Evolutionary conservation across 30 jellyfish, hydroid and myxozoan genomes (phyloP).

Genomic region (Turritopsis rubra): DNA sequence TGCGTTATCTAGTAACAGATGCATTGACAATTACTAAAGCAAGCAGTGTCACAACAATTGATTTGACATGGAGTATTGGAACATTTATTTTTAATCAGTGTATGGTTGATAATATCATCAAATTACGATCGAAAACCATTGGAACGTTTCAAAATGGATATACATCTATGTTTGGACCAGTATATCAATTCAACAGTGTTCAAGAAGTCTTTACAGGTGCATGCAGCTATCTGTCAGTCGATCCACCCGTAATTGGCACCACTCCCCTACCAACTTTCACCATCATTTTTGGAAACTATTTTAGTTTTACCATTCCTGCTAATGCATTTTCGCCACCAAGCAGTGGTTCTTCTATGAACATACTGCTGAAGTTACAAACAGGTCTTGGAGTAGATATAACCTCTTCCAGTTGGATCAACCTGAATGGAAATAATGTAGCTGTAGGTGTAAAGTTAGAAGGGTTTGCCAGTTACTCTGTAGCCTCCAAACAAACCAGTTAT

Average conservation of each 20-base stretch:
- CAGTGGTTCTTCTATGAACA: slow-evolving; percentile 49
- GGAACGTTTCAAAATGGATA: slow-evolving; percentile 31
- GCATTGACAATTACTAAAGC: slow-evolving; percentile 23
- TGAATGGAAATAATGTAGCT: slow-evolving; percentile 20
- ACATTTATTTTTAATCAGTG: slow-evolving; percentile 38
- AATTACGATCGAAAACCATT: slow-evolving; percentile 42
- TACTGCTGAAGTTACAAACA: slow-evolving; percentile 36
- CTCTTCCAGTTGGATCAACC: slow-evolving; percentile 22
- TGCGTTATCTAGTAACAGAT: background rate
- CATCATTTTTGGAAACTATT: slow-evolving; percentile 41
- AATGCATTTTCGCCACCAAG: slow-evolving; percentile 49
- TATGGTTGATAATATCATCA: slow-evolving; percentile 33
- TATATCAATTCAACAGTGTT: slow-evolving; percentile 21
- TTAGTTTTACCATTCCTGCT: slow-evolving; percentile 38
- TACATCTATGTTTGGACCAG: slow-evolving; percentile 34
- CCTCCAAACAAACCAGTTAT: slow-evolving; percentile 21
- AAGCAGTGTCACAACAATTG: slow-evolving; percentile 33
- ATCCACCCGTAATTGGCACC: slow-evolving; percentile 40
- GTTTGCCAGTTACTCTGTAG: slow-evolving; percentile 16
- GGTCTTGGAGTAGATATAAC: slow-evolving; percentile 13
- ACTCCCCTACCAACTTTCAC: slow-evolving; percentile 7
- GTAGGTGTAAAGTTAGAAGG: slow-evolving; percentile 24
- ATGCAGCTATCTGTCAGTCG: slow-evolving; percentile 46
- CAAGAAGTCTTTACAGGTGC: slow-evolving; percentile 26
- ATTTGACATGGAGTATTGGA: slow-evolving; percentile 42